phyloP scores from a whole-genome alignment of 2,113 vertebrate genomes.

The Centropus bengalensis region DNA sequence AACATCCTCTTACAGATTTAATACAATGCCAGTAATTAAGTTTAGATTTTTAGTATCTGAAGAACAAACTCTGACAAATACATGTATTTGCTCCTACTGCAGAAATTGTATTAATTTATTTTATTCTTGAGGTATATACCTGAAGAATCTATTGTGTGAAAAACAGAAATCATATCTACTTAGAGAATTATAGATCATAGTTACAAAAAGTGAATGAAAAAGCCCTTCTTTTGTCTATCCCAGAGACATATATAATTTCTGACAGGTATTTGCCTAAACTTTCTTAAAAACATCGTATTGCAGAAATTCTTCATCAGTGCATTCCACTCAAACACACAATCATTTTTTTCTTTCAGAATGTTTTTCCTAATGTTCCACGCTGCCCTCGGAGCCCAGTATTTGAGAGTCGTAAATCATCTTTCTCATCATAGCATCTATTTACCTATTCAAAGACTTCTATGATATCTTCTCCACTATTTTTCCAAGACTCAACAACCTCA shows the following conservation, averaged over 20 bases:
- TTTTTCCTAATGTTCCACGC: neutral
- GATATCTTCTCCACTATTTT: neutral
- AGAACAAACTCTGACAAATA: neutral
- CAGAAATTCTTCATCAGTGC: slow-evolving; percentile 29
- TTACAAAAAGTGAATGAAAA: slow-evolving; percentile 7
- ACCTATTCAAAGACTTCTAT: slow-evolving; percentile 6
- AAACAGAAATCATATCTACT: neutral
- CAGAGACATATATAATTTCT: slow-evolving; percentile 37
- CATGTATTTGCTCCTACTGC: neutral
- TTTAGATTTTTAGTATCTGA: slow-evolving; percentile 24
- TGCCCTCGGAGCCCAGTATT: neutral
- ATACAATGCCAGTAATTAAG: slow-evolving; percentile 13
- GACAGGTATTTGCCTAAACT: slow-evolving; percentile 46
- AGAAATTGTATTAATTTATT: neutral
- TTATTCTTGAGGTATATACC: neutral
- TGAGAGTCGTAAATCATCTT: neutral
- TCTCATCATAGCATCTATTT: neutral
- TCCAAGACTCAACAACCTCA: neutral
- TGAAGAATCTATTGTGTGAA: neutral
- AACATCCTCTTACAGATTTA: slow-evolving; percentile 4
- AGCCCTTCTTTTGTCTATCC: slow-evolving; percentile 20
- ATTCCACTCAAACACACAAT: neutral
- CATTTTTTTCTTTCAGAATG: neutral
- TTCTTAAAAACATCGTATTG: slow-evolving; percentile 23
- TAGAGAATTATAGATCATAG: neutral